Evolutionary conservation across 2,888 invertebrate genomes (phyloP), one percentile per base, ranked within the genome.

Genomic region (Steinernema scapterisci): DNA sequence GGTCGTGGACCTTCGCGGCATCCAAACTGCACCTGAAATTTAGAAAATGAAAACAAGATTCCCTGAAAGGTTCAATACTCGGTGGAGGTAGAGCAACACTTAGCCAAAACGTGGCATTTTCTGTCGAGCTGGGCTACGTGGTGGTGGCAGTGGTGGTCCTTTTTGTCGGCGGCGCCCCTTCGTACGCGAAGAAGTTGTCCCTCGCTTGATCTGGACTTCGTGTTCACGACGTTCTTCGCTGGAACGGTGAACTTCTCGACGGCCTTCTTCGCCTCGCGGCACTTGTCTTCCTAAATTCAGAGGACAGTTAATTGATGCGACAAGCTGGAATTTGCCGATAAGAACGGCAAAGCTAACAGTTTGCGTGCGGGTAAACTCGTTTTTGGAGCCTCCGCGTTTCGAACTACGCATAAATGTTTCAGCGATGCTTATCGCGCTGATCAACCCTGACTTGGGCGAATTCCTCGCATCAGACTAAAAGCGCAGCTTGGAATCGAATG

Each of bases 241-340:
- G 63, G 63, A 16, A 63, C 63, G 31, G 63, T 63, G 38, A 63
- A 63, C 63, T 63, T 63, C 31, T 63, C 63, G 16, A 63, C 23
- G 63, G 63, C 27, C 63, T 63, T 63, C 31, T 27, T 21, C 16
- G 27, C 63, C 3, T 63, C 63, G 2, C 16, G 16, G 63, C 63
- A 63, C n/a, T 25, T 25, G 16, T 63, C 27, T 31, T 63, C 63
- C 63, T 63, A 63, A 63, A 27, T 63, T 63, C 13, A 48, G 31
- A 31, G 31, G 6, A n/a, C 13, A 16, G 25, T 63, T 63, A 63
- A 13, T 63, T 52, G 11, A 52, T 11, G 23, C 21, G 23, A n/a
- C n/a, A n/a, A 21, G 52, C 52, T 52, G 3, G 1, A 52, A 21
- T 52, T 2, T n/a, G 1, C 11, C 23, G 23, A 11, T 21, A 52